A percentile compares a stretch with the other conserved stretches of the same genome.
Conservation (phyloP, 2,113 vertebrate genomes). For the Pagrus major region DNA sequence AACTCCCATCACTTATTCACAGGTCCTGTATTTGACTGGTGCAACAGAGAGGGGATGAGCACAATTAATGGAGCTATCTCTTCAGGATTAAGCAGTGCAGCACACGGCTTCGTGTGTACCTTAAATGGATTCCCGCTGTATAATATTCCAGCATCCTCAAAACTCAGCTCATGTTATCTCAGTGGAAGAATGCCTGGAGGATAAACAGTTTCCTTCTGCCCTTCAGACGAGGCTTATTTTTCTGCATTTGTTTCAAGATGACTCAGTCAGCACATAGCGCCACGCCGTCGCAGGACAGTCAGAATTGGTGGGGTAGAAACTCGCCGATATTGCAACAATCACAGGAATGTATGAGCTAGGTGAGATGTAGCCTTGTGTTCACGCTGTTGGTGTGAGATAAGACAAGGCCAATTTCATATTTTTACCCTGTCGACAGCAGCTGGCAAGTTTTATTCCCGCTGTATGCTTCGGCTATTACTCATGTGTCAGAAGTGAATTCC, state of each 20-base stretch:
- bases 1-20: constrained; percentile 69
- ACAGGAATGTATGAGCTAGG: constrained; percentile 62
- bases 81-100: constrained; percentile 68
- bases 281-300: constrained; percentile 36
- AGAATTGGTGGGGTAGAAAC: constrained; percentile 58
- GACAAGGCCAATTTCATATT: constrained; percentile 75
- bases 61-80: constrained; percentile 78
- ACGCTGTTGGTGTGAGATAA: constrained; percentile 74
- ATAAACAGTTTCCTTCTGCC: constrained; percentile 68
- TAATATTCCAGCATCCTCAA: constrained; percentile 58
- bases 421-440: constrained; percentile 59
- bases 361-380: constrained; percentile 66
- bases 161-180: constrained; percentile 59
- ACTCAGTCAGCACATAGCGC: constrained; percentile 66
- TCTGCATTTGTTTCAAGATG: constrained; percentile 71
- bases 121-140: constrained; percentile 61
- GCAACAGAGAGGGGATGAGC: constrained; percentile 45
- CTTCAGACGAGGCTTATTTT: constrained; percentile 68
- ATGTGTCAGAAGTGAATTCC: constrained; percentile 56
- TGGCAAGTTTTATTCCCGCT: constrained; percentile 55
- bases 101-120: constrained; percentile 35
- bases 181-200: constrained; percentile 61
- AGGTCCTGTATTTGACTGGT: constrained; percentile 43
- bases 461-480: constrained; percentile 53
- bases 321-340: constrained; percentile 62